A percentile compares a stretch with the other conserved stretches of the same genome.
These are phyloP conservation scores for Pandemis corylana DNA, from an alignment of 2,888 invertebrate species.

Conservation along the genomic window DNA sequence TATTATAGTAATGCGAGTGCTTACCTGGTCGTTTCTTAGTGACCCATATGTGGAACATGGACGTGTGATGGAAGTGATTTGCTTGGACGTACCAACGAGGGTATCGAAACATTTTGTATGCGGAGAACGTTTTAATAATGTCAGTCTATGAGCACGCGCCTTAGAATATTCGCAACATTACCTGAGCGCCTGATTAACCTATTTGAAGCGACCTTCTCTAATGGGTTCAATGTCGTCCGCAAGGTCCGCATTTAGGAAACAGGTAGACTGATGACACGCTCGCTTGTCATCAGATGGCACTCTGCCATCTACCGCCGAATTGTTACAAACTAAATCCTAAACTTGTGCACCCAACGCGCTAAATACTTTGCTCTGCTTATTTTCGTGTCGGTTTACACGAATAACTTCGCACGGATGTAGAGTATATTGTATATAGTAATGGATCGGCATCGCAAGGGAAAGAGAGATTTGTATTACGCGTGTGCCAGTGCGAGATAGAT, in stretches of 20 bases:
- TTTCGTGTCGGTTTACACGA: slow-evolving; percentile 28
- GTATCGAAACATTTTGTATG: too few relatives aligned
- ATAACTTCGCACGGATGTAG: background rate
- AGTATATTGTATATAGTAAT: too few relatives aligned
- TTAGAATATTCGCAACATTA: background rate
- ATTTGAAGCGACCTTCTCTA: slow-evolving; percentile 45
- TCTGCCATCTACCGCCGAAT: slow-evolving; percentile 35
- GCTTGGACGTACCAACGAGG: too few relatives aligned
- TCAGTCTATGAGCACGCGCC: background rate
- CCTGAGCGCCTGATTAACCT: slow-evolving; percentile 26
- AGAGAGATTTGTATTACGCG: too few relatives aligned
- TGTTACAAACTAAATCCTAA: slow-evolving; percentile 19
- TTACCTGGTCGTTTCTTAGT: too few relatives aligned
- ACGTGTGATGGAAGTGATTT: too few relatives aligned
- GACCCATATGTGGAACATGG: too few relatives aligned
- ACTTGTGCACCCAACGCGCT: background rate
- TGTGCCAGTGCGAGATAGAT: too few relatives aligned
- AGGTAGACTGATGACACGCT: slow-evolving; percentile 53
- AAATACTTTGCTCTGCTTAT: slow-evolving; percentile 14
- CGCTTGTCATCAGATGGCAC: slow-evolving; percentile 38
- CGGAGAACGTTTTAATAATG: too few relatives aligned
- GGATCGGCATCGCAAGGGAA: too few relatives aligned
- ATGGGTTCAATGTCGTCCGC: slow-evolving; percentile 62
- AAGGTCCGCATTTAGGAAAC: slow-evolving; percentile 59
- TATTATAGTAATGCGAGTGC: too few relatives aligned